Evolutionary conservation across 2,113 vertebrate genomes (phyloP), one percentile per base, ranked within the genome.

Genomic region (Papio anubis): DNA sequence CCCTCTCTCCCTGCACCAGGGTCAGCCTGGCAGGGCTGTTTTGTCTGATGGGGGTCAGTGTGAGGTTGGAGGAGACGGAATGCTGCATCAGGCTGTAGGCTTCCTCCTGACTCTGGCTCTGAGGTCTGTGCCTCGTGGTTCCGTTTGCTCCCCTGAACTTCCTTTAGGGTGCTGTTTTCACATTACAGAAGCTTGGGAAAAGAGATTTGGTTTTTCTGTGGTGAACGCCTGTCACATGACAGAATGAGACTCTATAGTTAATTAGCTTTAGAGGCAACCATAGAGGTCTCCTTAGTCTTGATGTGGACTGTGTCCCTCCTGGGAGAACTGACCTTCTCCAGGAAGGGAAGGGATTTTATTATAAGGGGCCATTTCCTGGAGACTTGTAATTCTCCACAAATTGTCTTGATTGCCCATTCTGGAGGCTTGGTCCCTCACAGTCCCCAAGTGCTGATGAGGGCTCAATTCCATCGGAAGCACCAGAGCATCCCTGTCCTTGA

Each of bases 91-190:
- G 45, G 40, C 68, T 45, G 9, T 52, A 68, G 68, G 2, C 50
- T 23, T 80, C 72, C 79, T 11, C 27, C 35, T 18, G 84, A 16
- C 21, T 66, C 38, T 12, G 7, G 3, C 38, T 73, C 10, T 0
- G 10, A 6, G 4, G 64, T 30, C 66, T 83, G 45, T 4, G 30
- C 10, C 50, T 17, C 0, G 0, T 7, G 10, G 30, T 52, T 90
- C n/a, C 0, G 0, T 59, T 40, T 6, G 57, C 32, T 72, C 25
- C 55, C 21, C 57, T 5, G 10, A 45, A 35, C 66, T 50, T 82
- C 55, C 40, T 72, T 38, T 50, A 43, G 30, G 52, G 18, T 21
- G 11, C 50, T 55, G 8, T 21, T 55, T 32, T 57, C 73, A 75
- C 21, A 9, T 18, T 40, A 73, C 17, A 48, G 45, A 86, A 82